Evolutionary conservation across 2,113 vertebrate species (phyloP).

Genomic region (Malurus alboscapulatus): DNA sequence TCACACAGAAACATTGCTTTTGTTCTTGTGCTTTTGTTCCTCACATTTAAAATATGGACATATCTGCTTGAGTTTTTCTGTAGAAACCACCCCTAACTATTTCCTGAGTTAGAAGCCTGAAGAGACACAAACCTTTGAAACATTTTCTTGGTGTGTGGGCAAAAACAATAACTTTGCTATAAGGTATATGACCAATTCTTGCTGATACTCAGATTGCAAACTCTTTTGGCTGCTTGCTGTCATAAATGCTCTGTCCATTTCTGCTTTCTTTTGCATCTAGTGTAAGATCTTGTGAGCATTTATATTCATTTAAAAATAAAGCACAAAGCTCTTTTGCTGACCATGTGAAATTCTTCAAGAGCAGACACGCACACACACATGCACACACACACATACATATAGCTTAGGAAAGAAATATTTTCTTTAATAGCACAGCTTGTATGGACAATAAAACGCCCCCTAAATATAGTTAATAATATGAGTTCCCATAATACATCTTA

Average conservation of each 20-base stretch:
- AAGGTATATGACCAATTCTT: background rate
- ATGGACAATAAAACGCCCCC: background rate
- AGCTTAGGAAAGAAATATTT: background rate
- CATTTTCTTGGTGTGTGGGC: conserved; percentile 23
- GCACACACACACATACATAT: accelerated
- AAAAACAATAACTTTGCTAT: conserved; percentile 9
- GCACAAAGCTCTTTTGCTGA: conserved; percentile 13
- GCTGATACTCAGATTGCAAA: background rate
- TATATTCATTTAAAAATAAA: conserved; percentile 6
- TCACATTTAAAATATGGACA: background rate
- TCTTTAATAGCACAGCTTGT: background rate
- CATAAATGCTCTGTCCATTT: background rate
- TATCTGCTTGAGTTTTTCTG: background rate
- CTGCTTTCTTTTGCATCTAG: background rate
- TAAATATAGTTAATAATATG: conserved; percentile 36
- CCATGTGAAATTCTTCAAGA: background rate
- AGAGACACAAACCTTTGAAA: conserved; percentile 8
- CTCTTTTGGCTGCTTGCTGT: background rate
- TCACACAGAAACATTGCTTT: background rate
- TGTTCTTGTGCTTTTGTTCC: conserved; percentile 7
- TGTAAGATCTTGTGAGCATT: background rate
- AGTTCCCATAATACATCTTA: conserved; percentile 7
- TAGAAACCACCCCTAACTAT: background rate
- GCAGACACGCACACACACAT: no score
- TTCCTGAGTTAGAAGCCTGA: conserved; percentile 28